Base-by-base conservation (phyloP, 2,888 invertebrate genomes). In the Celastrina argiolus region DNA sequence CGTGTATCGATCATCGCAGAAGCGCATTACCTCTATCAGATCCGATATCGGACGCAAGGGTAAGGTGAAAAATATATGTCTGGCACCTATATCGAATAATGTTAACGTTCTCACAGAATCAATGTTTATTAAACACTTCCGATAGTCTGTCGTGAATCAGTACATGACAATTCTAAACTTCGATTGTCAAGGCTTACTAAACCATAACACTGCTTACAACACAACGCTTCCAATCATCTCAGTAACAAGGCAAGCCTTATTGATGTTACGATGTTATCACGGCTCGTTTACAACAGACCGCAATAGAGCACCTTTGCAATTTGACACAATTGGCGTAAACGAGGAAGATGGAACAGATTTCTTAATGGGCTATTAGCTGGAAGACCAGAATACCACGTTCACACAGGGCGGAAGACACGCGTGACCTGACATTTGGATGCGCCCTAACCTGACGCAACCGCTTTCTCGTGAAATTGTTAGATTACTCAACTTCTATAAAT, bases 401-500 rank as follows among this genome's bases (percentile, higher is more conserved):
- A 77, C 83, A 83, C 78, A 68, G 74, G 74, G 76, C 75, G 78
- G 76, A 78, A 78, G 78, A 72, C 76, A 78, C 76, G 76, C 73
- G 74, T 74, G 78, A 76, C 78, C 76, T 74, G 78, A 69, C 79
- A 79, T 78, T 80, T 71, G 77, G 81, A 82, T 81, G 83, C 79
- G 80, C 81, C 72, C 76, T 75, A 72, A 72, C 69, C 75, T 77
- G 72, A 77, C 72, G 76, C 74, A 79, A 75, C 73, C 42, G 67
- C 71, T 73, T 73, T 74, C 73, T 71, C 73, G 65, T 71, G 71
- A 72, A 72, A 69, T 68, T 67, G 71, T 67, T 63, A 64, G 59
- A 70, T 72, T 71, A 71, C 72, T 70, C 61, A 71, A 70, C 70
- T 69, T 66, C 70, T 69, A 70, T 72, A 71, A 69, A 70, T 69